phyloP scores from a whole-genome alignment of 1,140 invertebrate species.

The Thaumetopoea pityocampa region DNA sequence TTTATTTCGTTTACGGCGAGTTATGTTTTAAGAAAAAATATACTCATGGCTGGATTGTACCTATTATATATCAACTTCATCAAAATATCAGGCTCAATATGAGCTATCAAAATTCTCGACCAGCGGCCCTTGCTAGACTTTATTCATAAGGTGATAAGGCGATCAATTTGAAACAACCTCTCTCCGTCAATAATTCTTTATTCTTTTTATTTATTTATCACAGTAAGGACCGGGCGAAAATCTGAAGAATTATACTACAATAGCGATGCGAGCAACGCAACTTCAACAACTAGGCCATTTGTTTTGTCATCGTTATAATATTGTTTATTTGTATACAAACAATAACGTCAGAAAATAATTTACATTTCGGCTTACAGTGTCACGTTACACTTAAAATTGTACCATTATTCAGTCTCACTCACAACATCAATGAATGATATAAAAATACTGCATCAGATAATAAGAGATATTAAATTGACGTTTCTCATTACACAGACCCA shows the following conservation, averaged over 20 bases:
- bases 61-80: conserved; percentile 61
- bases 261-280: conserved; percentile 65
- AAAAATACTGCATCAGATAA: conserved; percentile 69
- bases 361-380: conserved; percentile 30
- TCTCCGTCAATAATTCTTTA: conserved; percentile 35
- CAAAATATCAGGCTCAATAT: conserved; percentile 73
- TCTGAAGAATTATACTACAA: conserved; percentile 64
- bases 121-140: conserved; percentile 50
- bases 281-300: conserved; percentile 52
- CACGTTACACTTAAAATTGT: conserved; percentile 62
- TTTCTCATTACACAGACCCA: conserved; percentile 27
- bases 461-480: conserved; percentile 36
- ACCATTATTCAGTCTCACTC: conserved; percentile 70
- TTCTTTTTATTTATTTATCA: conserved; percentile 52
- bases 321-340: conserved; percentile 25
- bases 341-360: conserved; percentile 56
- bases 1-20: conserved; percentile 46
- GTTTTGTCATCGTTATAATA: conserved; percentile 25
- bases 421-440: conserved; percentile 66
- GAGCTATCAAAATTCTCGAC: conserved; percentile 70
- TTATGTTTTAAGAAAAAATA: conserved; percentile 54
- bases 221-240: conserved; percentile 71
- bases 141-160: conserved; percentile 48
- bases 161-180: conserved; percentile 45
- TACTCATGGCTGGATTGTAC: conserved; percentile 66